Evolutionary conservation across 1,140 invertebrate species (phyloP).

Genomic region (Musca domestica): DNA sequence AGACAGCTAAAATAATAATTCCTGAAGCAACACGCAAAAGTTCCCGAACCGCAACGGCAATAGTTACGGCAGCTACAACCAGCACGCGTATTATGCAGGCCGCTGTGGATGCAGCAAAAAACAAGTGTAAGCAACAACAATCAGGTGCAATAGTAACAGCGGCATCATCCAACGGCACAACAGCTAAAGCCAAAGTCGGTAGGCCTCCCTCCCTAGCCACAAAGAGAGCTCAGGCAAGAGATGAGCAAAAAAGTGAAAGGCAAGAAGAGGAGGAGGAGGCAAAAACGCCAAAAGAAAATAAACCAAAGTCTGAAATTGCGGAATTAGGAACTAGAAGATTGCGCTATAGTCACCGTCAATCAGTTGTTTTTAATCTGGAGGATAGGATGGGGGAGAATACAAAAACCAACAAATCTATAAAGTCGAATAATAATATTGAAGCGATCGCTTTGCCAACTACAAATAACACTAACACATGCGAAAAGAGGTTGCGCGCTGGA

Average conservation of each 20-base stretch:
- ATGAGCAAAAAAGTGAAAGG: not conserved
- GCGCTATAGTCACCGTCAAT: constrained; percentile 24
- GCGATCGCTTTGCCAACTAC: not conserved
- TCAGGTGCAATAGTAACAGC: not conserved
- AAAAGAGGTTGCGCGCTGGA: too few species aligned
- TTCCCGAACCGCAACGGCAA: constrained; percentile 46
- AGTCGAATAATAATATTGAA: not conserved
- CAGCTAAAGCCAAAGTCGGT: too few species aligned
- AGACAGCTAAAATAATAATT: constrained; percentile 17
- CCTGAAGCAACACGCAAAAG: constrained; percentile 42
- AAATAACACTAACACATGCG: too few species aligned
- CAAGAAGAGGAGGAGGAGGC: not conserved
- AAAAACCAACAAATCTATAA: constrained; percentile 13
- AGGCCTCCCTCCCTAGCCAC: not conserved
- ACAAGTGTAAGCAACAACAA: constrained; percentile 17
- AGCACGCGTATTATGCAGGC: constrained; percentile 41
- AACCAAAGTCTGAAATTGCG: not conserved
- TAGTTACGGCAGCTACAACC: constrained; percentile 46
- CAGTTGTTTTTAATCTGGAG: constrained; percentile 41
- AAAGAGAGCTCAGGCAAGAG: not conserved
- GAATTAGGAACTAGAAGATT: not conserved
- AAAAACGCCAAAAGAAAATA: not conserved
- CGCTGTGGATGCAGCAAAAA: constrained; percentile 32
- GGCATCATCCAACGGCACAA: too few species aligned
- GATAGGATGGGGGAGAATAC: constrained; percentile 51